Percentiles rank a stretch among this genome's conserved stretches.
Conservation (phyloP, 1,140 invertebrate genomes). For the Uloborus diversus region DNA sequence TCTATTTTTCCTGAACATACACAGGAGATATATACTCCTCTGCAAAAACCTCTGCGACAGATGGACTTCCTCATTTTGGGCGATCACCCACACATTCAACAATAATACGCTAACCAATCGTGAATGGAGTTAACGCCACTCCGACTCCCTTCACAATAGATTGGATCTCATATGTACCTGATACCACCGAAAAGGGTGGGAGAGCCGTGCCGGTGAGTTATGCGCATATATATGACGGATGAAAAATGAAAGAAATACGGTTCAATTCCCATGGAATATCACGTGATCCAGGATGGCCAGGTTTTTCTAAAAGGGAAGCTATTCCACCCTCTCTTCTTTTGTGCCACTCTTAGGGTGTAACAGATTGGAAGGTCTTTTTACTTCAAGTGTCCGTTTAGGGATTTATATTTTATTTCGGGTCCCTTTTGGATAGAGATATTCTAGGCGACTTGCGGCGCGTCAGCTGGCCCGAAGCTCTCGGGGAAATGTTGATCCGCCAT, state of each 20-base stretch:
- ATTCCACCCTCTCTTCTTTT: neutral
- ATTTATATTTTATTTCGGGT: conserved; percentile 17
- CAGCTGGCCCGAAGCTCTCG: no score
- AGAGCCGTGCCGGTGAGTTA: neutral
- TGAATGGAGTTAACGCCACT: neutral
- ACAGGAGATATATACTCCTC: no score
- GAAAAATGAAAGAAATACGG: conserved; percentile 27
- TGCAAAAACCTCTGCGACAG: neutral
- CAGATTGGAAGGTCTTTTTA: neutral
- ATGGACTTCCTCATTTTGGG: neutral
- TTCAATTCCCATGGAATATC: conserved; percentile 7
- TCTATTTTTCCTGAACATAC: no score
- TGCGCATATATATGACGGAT: conserved; percentile 22
- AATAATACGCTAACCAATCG: neutral
- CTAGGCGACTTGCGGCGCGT: neutral
- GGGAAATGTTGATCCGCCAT: no score
- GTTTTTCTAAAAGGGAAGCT: neutral
- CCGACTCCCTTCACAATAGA: neutral
- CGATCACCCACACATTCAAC: neutral
- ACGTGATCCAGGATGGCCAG: neutral
- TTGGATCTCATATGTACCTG: conserved; percentile 3
- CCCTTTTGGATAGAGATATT: neutral
- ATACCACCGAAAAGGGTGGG: neutral
- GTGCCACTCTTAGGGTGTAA: neutral
- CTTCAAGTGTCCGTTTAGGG: neutral